Percentiles rank a stretch among this genome's conserved stretches.
phyloP scores from a whole-genome alignment of 1,140 invertebrate genomes.

The Melitaea cinxia region DNA sequence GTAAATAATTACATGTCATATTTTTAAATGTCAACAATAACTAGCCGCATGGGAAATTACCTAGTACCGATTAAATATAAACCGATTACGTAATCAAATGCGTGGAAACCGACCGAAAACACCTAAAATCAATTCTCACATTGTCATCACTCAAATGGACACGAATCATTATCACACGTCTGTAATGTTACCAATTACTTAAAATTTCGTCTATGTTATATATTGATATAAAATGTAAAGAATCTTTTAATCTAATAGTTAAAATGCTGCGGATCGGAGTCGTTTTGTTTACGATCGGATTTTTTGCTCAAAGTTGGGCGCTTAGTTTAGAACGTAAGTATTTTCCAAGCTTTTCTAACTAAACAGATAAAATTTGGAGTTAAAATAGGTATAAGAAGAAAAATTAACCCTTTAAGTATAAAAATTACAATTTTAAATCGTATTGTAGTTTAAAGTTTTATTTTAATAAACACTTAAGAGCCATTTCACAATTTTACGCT shows the following conservation, averaged over 20 bases:
- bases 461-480: too few species aligned
- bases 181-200: not conserved
- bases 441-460: too few species aligned
- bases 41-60: not conserved
- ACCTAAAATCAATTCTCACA: constrained; percentile 13
- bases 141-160: not conserved
- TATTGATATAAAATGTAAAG: constrained; percentile 15
- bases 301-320: not conserved
- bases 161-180: constrained; percentile 1
- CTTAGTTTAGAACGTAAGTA: not conserved
- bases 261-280: constrained; percentile 11
- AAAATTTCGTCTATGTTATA: not conserved
- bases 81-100: constrained; percentile 17
- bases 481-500: too few species aligned
- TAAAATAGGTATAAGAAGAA: too few species aligned
- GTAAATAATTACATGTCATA: too few species aligned
- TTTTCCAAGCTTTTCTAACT: not conserved
- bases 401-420: too few species aligned
- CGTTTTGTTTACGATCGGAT: not conserved
- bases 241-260: not conserved
- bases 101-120: not conserved
- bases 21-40: too few species aligned
- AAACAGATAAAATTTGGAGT: too few species aligned
- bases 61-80: not conserved
- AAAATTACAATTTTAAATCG: too few species aligned